These are phyloP conservation scores for Cancer borealis DNA, from an alignment of 2,888 invertebrate genomes.

Conservation along the genomic window DNA sequence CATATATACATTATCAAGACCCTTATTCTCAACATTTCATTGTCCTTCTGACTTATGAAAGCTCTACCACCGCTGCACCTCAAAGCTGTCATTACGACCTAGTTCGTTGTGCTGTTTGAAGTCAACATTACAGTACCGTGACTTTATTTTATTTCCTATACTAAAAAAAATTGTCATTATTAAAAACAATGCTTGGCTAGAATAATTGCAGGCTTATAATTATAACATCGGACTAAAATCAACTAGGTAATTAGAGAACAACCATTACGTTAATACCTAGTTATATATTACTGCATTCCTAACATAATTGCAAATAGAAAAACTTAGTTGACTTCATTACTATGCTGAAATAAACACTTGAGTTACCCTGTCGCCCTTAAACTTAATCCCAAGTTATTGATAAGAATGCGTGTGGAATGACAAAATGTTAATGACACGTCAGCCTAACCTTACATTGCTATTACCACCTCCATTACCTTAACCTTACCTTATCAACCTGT, in stretches of 20 bases:
- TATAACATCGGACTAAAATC: neutral
- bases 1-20: too few relatives aligned
- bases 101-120: too few relatives aligned
- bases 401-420: neutral
- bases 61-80: too few relatives aligned
- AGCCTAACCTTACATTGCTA: neutral
- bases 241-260: neutral
- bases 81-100: too few relatives aligned
- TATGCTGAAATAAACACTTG: neutral
- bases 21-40: too few relatives aligned
- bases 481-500: neutral
- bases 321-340: neutral
- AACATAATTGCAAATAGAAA: neutral
- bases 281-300: neutral
- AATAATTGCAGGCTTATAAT: neutral
- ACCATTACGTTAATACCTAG: neutral
- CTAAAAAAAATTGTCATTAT: neutral
- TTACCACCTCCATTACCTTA: neutral
- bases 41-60: too few relatives aligned
- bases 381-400: neutral
- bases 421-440: neutral
- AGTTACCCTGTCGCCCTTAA: neutral
- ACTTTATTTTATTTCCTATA: too few relatives aligned
- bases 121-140: too few relatives aligned
- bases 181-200: neutral